Conservation (phyloP, 2,888 invertebrate genomes). For the Nephrocerus scutellatus region DNA sequence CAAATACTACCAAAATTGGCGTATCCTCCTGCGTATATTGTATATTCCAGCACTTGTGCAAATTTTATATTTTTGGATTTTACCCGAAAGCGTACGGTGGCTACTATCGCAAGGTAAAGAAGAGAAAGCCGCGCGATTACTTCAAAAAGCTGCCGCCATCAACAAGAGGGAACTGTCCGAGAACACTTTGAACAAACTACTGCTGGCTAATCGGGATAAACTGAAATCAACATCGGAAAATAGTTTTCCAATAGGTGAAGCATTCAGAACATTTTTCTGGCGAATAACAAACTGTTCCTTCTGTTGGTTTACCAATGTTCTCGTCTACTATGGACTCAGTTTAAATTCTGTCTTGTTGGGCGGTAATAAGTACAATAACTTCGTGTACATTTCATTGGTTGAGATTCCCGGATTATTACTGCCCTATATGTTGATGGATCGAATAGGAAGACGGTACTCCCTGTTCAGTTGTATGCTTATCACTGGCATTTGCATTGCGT, state of each 20-base stretch:
- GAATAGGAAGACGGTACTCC: slow-evolving; percentile 58
- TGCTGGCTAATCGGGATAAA: slow-evolving; percentile 35
- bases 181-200: slow-evolving; percentile 46
- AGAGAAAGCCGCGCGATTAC: slow-evolving; percentile 53
- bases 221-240: slow-evolving; percentile 32
- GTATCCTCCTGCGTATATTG: slow-evolving; percentile 55
- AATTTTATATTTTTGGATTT: slow-evolving; percentile 59
- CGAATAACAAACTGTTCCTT: slow-evolving; percentile 58
- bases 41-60: slow-evolving; percentile 63
- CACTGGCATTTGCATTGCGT: slow-evolving; percentile 50
- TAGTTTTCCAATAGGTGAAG: slow-evolving; percentile 38
- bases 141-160: slow-evolving; percentile 56
- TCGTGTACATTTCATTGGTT: slow-evolving; percentile 52
- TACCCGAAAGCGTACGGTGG: slow-evolving; percentile 73
- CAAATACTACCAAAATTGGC: slow-evolving; percentile 63
- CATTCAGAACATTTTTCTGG: slow-evolving; percentile 38
- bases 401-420: slow-evolving; percentile 68
- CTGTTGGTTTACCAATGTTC: slow-evolving; percentile 72
- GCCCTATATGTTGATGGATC: slow-evolving; percentile 58
- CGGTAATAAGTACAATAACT: slow-evolving; percentile 71
- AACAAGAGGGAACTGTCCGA: slow-evolving; percentile 56
- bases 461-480: slow-evolving; percentile 56
- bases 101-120: slow-evolving; percentile 56
- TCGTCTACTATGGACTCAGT: slow-evolving; percentile 74
- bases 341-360: slow-evolving; percentile 67